Conservation (phyloP, 2,888 invertebrate species). For the Mesochorus sp. region DNA sequence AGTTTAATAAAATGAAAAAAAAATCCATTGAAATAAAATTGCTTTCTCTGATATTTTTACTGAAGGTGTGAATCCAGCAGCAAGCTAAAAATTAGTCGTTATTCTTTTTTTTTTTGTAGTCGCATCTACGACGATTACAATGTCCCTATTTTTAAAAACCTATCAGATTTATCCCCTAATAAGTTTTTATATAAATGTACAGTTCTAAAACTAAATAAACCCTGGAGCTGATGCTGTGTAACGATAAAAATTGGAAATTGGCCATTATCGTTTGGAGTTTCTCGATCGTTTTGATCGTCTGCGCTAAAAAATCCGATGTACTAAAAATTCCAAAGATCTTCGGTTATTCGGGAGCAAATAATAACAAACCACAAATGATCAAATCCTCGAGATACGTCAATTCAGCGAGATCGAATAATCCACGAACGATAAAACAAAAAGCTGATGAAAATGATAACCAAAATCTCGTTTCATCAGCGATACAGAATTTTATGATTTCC, state of each 20-base stretch:
- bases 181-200: no score
- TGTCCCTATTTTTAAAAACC: background rate
- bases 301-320: background rate
- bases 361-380: no score
- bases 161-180: no score
- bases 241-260: background rate
- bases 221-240: no score
- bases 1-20: background rate
- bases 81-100: background rate
- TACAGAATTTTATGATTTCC: no score
- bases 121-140: background rate
- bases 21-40: background rate
- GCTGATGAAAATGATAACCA: no score
- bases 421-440: no score
- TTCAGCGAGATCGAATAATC: no score
- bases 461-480: no score
- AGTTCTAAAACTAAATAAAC: no score
- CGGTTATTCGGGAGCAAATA: no score
- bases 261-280: background rate
- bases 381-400: no score
- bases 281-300: constrained; percentile 16
- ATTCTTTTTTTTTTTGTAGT: background rate
- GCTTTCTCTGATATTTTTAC: background rate
- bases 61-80: background rate
- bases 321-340: background rate